Conservation (phyloP, 2,888 invertebrate genomes). For the Agrochola lychnidis region DNA sequence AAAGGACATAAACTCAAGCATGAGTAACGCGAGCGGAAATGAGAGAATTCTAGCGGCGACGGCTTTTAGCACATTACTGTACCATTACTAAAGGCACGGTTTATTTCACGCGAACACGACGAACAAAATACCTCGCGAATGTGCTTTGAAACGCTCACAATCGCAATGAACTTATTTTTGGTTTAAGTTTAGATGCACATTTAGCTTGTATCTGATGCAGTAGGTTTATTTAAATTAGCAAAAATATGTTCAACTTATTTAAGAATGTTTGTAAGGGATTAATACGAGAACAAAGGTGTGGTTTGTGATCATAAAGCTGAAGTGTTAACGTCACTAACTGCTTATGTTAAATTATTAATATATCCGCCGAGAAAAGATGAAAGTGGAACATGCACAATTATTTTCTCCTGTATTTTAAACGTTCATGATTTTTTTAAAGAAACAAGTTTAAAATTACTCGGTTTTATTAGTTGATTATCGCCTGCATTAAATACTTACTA, state of each 20-base stretch:
- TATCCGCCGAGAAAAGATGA: slow-evolving; percentile 35
- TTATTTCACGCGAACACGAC: slow-evolving; percentile 45
- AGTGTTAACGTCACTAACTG: not conserved
- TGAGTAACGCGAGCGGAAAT: slow-evolving; percentile 61
- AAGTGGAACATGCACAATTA: slow-evolving; percentile 7
- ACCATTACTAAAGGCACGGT: slow-evolving; percentile 30
- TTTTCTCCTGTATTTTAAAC: not conserved
- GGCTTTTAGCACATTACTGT: slow-evolving; percentile 55
- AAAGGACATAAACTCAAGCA: slow-evolving; percentile 46
- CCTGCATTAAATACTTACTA: not conserved
- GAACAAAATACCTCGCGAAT: slow-evolving; percentile 1
- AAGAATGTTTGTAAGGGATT: not conserved
- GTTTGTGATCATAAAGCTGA: not conserved
- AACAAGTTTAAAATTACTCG: not conserved
- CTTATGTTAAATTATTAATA: slow-evolving; percentile 6
- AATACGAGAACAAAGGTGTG: not conserved
- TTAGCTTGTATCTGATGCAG: slow-evolving; percentile 12
- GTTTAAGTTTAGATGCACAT: not conserved
- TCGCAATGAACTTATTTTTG: slow-evolving; percentile 24
- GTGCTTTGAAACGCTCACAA: not conserved
- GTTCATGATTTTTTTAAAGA: not conserved
- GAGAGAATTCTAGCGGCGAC: slow-evolving; percentile 59
- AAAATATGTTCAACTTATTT: not conserved
- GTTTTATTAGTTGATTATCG: too few species aligned
- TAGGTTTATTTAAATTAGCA: not conserved